These are phyloP conservation scores for Typhlichthys eigenmanni DNA, from an alignment of 2,797 vertebrate genomes.

Conservation along the genomic window DNA sequence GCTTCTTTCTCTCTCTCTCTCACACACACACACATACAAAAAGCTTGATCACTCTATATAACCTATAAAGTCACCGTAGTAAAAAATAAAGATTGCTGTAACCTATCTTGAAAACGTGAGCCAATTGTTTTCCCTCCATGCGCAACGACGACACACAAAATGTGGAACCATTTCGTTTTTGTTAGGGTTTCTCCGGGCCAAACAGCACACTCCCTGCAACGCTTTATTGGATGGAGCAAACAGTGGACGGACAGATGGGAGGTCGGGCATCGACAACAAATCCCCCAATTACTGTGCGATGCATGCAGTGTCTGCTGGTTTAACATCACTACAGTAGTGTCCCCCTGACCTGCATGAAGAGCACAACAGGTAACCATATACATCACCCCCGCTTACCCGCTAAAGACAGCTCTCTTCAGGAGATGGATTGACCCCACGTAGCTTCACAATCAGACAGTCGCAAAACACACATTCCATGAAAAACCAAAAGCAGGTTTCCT, in stretches of 20 bases:
- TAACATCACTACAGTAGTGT: slow-evolving; percentile 16
- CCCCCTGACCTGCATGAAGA: neutral
- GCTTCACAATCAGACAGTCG: slow-evolving; percentile 25
- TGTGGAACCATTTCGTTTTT: slow-evolving; percentile 28
- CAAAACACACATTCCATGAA: slow-evolving; percentile 1
- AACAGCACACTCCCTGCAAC: slow-evolving; percentile 9
- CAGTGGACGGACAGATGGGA: slow-evolving; percentile 21
- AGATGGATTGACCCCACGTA: slow-evolving; percentile 43
- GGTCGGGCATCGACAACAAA: slow-evolving; percentile 28
- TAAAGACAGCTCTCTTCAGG: slow-evolving; percentile 39
- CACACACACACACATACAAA: neutral
- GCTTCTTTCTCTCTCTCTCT: slow-evolving; percentile 11
- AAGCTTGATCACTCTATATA: slow-evolving; percentile 39
- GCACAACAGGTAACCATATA: slow-evolving; percentile 40
- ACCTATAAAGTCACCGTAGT: slow-evolving; percentile 41
- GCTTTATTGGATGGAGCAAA: slow-evolving; percentile 28
- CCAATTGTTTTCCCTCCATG: slow-evolving; percentile 1
- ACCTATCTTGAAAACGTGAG: slow-evolving; percentile 6
- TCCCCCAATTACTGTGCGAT: slow-evolving; percentile 25
- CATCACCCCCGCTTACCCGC: slow-evolving; percentile 64
- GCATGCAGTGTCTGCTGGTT: slow-evolving; percentile 21
- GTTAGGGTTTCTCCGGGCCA: slow-evolving; percentile 14
- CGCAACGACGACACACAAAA: slow-evolving; percentile 39
- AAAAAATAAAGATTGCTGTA: slow-evolving; percentile 23
- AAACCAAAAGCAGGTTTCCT: slow-evolving; percentile 14